phyloP scores from a whole-genome alignment of 2,797 vertebrate species.

The Chelmon rostratus region DNA sequence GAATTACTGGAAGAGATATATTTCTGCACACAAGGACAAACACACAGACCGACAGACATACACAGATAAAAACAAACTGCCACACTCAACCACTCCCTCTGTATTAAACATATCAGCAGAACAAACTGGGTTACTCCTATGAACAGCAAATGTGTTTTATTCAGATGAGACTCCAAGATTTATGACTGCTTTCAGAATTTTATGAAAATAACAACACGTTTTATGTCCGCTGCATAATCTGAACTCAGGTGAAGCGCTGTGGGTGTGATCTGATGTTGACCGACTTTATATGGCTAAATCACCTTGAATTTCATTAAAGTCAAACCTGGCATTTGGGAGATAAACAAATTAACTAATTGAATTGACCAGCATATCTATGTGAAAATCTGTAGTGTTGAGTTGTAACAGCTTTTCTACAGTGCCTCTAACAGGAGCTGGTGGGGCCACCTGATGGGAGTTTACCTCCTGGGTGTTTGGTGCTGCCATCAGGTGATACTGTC shows the following conservation, averaged over 20 bases:
- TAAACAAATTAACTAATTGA: slow-evolving; percentile 44
- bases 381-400: slow-evolving; percentile 4
- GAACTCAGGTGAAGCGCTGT: slow-evolving; percentile 20
- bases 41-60: slow-evolving; percentile 5
- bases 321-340: slow-evolving; percentile 10
- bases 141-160: slow-evolving; percentile 57
- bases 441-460: slow-evolving; percentile 45
- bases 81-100: slow-evolving; percentile 34
- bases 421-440: slow-evolving; percentile 29
- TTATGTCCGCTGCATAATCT: slow-evolving; percentile 52
- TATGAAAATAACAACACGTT: slow-evolving; percentile 63
- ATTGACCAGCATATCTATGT: not conserved
- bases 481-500: slow-evolving; percentile 48
- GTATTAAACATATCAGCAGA: slow-evolving; percentile 54
- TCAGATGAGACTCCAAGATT: slow-evolving; percentile 60
- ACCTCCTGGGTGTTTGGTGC: slow-evolving; percentile 55
- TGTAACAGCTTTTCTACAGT: slow-evolving; percentile 3
- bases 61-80: slow-evolving; percentile 19
- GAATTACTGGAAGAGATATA: slow-evolving; percentile 38
- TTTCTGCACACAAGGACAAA: slow-evolving; percentile 30
- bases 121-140: slow-evolving; percentile 51
- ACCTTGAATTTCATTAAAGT: slow-evolving; percentile 49
- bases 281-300: slow-evolving; percentile 45
- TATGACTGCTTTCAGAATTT: slow-evolving; percentile 61
- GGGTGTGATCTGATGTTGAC: slow-evolving; percentile 50